Conservation (phyloP, 2,113 vertebrate species). For the Hemiscyllium ocellatum region DNA sequence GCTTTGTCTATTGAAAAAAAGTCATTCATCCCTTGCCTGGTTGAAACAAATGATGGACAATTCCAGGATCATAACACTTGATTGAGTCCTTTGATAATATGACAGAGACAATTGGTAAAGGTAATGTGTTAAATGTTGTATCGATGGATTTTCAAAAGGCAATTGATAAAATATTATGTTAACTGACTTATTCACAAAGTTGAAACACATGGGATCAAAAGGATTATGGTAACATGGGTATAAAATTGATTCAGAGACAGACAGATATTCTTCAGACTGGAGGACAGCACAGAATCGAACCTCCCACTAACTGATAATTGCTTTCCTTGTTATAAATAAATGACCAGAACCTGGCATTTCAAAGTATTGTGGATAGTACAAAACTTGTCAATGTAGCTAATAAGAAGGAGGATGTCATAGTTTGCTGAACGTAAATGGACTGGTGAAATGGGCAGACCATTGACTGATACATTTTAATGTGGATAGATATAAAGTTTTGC, state of each 20-base stretch:
- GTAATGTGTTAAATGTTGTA: not conserved
- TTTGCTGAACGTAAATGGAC: not conserved
- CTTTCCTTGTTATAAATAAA: not conserved
- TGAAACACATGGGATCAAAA: not conserved
- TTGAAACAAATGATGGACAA: too few relatives aligned
- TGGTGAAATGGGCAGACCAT: not conserved
- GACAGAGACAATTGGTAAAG: not conserved
- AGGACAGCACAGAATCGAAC: not conserved
- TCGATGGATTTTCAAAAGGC: not conserved
- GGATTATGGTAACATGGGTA: not conserved
- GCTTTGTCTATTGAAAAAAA: too few relatives aligned
- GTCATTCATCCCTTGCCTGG: too few relatives aligned
- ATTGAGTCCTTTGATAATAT: not conserved
- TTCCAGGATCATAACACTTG: not conserved
- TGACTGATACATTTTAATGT: not conserved
- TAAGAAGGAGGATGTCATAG: not conserved
- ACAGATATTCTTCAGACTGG: not conserved
- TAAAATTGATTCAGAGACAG: not conserved
- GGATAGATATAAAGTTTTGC: not conserved
- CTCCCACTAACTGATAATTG: not conserved
- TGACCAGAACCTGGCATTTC: not conserved
- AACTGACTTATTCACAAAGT: not conserved
- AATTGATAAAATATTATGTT: not conserved
- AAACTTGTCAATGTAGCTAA: not conserved
- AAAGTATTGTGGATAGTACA: not conserved